Conservation (phyloP, 2,113 vertebrate genomes). For the Tragulus kanchil region DNA sequence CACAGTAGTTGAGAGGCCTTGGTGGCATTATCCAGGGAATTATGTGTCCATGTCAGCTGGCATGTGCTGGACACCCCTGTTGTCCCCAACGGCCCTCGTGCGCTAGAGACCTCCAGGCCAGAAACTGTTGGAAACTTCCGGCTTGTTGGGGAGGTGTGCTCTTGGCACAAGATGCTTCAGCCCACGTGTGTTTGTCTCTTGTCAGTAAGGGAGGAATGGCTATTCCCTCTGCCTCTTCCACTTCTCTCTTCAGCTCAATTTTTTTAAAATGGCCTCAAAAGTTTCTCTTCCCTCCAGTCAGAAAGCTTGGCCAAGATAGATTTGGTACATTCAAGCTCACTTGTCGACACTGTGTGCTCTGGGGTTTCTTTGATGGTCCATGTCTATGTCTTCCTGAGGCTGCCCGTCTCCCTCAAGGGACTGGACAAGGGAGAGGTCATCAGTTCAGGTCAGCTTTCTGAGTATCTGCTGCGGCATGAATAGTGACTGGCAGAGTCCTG, state of each 20-base stretch:
- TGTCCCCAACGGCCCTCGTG: not conserved
- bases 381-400: not conserved
- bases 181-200: not conserved
- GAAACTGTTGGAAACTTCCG: not conserved
- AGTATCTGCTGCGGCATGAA: not conserved
- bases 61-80: too few relatives aligned
- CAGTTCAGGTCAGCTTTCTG: not conserved
- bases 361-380: not conserved
- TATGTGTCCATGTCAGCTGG: not conserved
- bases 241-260: not conserved
- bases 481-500: not conserved
- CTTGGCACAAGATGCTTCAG: not conserved
- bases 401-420: not conserved
- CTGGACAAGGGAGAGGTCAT: not conserved
- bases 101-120: not conserved
- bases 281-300: not conserved
- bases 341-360: not conserved
- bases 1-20: not conserved
- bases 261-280: not conserved
- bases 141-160: not conserved
- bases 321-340: not conserved
- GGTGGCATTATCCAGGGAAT: not conserved
- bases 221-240: not conserved
- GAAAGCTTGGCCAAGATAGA: not conserved
- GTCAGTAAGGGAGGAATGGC: not conserved